phyloP scores from a whole-genome alignment of 2,797 vertebrate species.

The Spinibarbus caldwelli region DNA sequence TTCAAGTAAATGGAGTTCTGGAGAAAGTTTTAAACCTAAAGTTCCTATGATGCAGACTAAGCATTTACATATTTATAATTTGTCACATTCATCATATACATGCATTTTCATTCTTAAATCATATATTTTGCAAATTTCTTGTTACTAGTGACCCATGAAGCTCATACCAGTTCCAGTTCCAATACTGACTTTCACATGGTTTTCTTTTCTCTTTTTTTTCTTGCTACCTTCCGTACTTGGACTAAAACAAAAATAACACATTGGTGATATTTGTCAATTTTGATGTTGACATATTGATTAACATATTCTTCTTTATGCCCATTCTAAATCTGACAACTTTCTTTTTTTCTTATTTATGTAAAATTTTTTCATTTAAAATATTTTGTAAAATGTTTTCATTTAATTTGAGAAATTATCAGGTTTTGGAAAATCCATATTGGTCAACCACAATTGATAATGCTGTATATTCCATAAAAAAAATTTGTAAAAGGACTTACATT shows the following conservation, averaged over 20 bases:
- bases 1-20: too few species aligned
- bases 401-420: not conserved
- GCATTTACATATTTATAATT: not conserved
- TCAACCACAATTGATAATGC: too few species aligned
- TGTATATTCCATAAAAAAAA: not conserved
- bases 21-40: too few species aligned
- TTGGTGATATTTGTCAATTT: not conserved
- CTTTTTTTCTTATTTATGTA: too few species aligned
- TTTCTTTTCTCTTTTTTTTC: too few species aligned
- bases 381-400: not conserved
- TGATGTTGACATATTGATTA: not conserved
- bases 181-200: too few species aligned
- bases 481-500: not conserved
- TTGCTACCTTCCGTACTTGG: not conserved
- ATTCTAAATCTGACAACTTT: too few species aligned
- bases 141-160: not conserved
- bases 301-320: not conserved
- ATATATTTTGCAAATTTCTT: not conserved
- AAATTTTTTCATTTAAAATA: not conserved
- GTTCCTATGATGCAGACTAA: not conserved
- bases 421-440: not conserved
- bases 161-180: not conserved
- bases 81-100: not conserved
- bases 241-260: not conserved
- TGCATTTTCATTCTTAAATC: not conserved